phyloP scores from a whole-genome alignment of 2,113 vertebrate species.

The Alouatta palliata region DNA sequence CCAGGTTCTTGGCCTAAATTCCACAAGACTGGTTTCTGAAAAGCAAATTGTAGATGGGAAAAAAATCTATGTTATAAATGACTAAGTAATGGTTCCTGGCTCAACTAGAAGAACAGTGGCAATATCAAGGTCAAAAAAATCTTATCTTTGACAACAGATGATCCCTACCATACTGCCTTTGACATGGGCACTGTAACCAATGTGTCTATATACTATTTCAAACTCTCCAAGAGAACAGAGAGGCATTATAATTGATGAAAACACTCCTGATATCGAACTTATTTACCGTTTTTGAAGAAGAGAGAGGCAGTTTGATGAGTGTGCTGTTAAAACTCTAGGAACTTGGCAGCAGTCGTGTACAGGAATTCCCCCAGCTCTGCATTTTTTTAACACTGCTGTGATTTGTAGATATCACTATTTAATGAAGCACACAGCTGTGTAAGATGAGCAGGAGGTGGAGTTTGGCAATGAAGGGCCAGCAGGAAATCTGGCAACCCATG shows the following conservation, averaged over 20 bases:
- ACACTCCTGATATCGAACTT: conserved; percentile 63
- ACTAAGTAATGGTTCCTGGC: neutral
- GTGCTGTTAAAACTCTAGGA: conserved; percentile 77
- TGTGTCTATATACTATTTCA: neutral
- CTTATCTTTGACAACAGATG: neutral
- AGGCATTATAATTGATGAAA: neutral
- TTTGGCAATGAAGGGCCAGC: conserved; percentile 76
- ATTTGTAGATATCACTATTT: conserved; percentile 81
- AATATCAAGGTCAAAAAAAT: neutral
- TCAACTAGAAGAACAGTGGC: neutral
- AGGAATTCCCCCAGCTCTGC: conserved; percentile 86
- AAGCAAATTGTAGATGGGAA: neutral
- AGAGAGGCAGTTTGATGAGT: conserved; percentile 64
- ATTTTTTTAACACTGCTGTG: conserved; percentile 79
- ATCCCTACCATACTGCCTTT: neutral
- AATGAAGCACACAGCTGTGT: conserved; percentile 85
- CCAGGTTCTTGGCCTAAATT: neutral
- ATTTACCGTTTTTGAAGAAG: conserved; percentile 75
- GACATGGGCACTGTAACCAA: rapidly evolving
- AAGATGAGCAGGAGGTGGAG: conserved; percentile 75
- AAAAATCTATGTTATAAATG: neutral
- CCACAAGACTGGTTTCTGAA: neutral
- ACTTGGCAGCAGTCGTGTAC: conserved; percentile 80
- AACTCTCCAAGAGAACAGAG: conserved; percentile 24
- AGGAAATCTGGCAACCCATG: conserved; percentile 76